Evolutionary conservation across 2,797 vertebrate species (phyloP).

Genomic region (Rousettus madagascariensis): DNA sequence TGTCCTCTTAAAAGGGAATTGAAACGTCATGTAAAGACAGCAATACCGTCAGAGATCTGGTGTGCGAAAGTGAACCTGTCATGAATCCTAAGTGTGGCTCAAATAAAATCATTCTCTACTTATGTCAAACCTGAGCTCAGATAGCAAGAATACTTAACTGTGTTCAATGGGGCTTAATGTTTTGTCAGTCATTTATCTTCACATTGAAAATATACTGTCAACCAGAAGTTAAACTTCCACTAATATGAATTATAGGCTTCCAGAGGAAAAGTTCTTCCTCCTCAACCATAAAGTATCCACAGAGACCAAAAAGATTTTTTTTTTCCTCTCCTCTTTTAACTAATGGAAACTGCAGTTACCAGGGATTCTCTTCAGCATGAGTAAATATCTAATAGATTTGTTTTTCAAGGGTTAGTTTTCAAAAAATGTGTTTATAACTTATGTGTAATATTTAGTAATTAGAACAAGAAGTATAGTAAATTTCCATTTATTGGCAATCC

Average conservation of each 20-base stretch:
- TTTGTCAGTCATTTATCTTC: conserved; percentile 73
- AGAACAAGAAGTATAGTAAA: conserved; percentile 13
- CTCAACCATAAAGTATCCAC: neutral
- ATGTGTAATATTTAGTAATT: neutral
- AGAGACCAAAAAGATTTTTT: neutral
- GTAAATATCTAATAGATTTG: neutral
- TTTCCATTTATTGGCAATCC: neutral
- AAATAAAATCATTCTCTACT: conserved; percentile 63
- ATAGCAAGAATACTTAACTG: conserved; percentile 56
- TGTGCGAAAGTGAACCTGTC: conserved; percentile 70
- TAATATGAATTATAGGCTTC: conserved; percentile 51
- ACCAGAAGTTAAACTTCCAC: conserved; percentile 15
- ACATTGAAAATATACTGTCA: conserved; percentile 58
- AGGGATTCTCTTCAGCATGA: neutral
- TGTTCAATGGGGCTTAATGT: conserved; percentile 55
- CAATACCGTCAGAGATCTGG: conserved; percentile 37
- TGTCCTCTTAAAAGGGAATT: conserved; percentile 65
- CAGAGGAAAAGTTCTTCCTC: neutral
- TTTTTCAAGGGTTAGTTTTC: conserved; percentile 7
- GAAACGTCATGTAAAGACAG: conserved; percentile 57
- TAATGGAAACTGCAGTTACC: neutral
- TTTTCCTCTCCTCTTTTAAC: neutral
- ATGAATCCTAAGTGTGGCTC: conserved; percentile 71
- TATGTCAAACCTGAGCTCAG: conserved; percentile 47
- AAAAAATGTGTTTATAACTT: neutral